Percentiles rank a stretch among this genome's conserved stretches.
phyloP scores from a whole-genome alignment of 2,113 vertebrate species.

The Misgurnus anguillicaudatus region DNA sequence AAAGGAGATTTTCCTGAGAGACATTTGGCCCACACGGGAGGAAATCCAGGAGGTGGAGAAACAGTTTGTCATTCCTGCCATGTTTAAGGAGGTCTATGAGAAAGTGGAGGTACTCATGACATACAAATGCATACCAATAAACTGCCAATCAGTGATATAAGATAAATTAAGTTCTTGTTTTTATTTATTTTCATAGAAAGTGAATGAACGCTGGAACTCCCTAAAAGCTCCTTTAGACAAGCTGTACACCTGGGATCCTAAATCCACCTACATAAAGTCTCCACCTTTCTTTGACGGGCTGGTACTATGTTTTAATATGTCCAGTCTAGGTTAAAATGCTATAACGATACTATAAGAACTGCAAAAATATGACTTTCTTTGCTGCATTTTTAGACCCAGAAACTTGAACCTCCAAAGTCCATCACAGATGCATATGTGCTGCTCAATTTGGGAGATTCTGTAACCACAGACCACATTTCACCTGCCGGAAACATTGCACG shows the following conservation, averaged over 20 bases:
- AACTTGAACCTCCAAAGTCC: conserved; percentile 76
- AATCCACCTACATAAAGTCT: conserved; percentile 97
- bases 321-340: neutral
- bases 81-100: conserved; percentile 97
- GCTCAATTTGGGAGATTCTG: conserved; percentile 92
- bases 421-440: conserved; percentile 88
- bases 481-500: conserved; percentile 97
- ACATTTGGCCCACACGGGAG: conserved; percentile 93
- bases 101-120: conserved; percentile 86
- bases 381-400: conserved; percentile 73
- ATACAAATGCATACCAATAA: neutral
- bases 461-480: conserved; percentile 98
- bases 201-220: conserved; percentile 92
- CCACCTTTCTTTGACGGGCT: conserved; percentile 93
- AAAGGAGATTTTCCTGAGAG: conserved; percentile 85
- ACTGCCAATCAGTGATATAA: no score
- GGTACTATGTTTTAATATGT: conserved; percentile 71
- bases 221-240: conserved; percentile 85
- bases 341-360: neutral
- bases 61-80: conserved; percentile 89
- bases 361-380: neutral
- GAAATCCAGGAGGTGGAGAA: conserved; percentile 92
- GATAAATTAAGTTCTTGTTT: neutral
- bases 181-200: conserved; percentile 72
- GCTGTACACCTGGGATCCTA: conserved; percentile 88